Percentiles rank a stretch among this genome's conserved stretches.
Conservation (phyloP, 2,888 invertebrate species). For the Parascotia fuliginaria region DNA sequence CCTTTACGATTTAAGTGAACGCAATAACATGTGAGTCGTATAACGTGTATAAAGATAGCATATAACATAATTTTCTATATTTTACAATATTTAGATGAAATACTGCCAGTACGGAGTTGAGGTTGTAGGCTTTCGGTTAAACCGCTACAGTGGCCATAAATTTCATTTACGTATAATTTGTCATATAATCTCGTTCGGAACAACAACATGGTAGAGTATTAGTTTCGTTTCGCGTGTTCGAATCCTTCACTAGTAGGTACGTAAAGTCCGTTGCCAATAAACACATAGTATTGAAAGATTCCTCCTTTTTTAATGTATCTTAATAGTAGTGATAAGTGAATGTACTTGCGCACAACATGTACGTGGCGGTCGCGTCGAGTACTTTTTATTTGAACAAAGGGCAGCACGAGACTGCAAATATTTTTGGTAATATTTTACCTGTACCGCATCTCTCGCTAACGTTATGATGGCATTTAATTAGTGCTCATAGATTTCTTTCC, state of each 20-base stretch:
- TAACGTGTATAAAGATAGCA: constrained; percentile 77
- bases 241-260: constrained; percentile 56
- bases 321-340: constrained; percentile 72
- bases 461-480: constrained; percentile 73
- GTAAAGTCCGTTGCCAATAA: constrained; percentile 78
- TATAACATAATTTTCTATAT: constrained; percentile 79
- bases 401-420: constrained; percentile 73
- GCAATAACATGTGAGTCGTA: constrained; percentile 82
- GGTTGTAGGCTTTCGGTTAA: constrained; percentile 37
- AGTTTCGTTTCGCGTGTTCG: constrained; percentile 60
- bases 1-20: constrained; percentile 70
- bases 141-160: constrained; percentile 26
- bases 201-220: constrained; percentile 46
- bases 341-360: constrained; percentile 77
- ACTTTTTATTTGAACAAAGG: constrained; percentile 56
- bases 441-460: constrained; percentile 62
- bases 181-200: constrained; percentile 35
- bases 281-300: constrained; percentile 78
- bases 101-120: constrained; percentile 70
- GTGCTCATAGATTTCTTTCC: constrained; percentile 72
- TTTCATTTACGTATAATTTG: constrained; percentile 36
- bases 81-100: constrained; percentile 79
- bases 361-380: constrained; percentile 52
- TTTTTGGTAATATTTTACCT: constrained; percentile 79
- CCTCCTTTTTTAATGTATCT: constrained; percentile 72